These are phyloP conservation scores for Eretmocerus hayati DNA, from an alignment of 2,888 invertebrate genomes.

Conservation along the genomic window DNA sequence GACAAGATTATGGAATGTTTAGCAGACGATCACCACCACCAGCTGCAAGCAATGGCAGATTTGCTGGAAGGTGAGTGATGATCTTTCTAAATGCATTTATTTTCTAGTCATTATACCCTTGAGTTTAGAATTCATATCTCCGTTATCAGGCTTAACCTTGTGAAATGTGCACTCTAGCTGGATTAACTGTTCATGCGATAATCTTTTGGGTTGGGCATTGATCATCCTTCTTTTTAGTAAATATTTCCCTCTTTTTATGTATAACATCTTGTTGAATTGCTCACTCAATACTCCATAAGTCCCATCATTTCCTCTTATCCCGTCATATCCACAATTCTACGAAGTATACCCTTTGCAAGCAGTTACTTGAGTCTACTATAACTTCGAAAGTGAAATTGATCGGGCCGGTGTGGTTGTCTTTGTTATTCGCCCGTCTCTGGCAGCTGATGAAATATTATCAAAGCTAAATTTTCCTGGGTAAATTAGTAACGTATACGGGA, in stretches of 20 bases:
- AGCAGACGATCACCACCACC: constrained; percentile 72
- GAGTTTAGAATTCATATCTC: neutral
- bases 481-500: too few species aligned
- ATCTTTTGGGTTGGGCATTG: constrained; percentile 31
- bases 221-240: constrained; percentile 26
- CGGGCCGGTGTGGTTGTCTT: constrained; percentile 24
- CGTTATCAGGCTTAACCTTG: constrained; percentile 41
- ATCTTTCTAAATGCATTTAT: neutral
- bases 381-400: constrained; percentile 21
- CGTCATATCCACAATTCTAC: constrained; percentile 3
- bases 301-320: constrained; percentile 2
- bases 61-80: constrained; percentile 44
- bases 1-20: constrained; percentile 69
- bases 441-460: too few species aligned
- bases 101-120: constrained; percentile 16
- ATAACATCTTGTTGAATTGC: neutral
- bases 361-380: too few species aligned
- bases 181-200: constrained; percentile 44
- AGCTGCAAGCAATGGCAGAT: constrained; percentile 44
- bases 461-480: too few species aligned
- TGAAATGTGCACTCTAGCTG: constrained; percentile 38
- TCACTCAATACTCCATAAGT: too few species aligned
- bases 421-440: too few species aligned
- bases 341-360: too few species aligned
- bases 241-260: constrained; percentile 10